Base-by-base conservation (phyloP, 1,140 invertebrate species). In the Drosophila lini region DNA sequence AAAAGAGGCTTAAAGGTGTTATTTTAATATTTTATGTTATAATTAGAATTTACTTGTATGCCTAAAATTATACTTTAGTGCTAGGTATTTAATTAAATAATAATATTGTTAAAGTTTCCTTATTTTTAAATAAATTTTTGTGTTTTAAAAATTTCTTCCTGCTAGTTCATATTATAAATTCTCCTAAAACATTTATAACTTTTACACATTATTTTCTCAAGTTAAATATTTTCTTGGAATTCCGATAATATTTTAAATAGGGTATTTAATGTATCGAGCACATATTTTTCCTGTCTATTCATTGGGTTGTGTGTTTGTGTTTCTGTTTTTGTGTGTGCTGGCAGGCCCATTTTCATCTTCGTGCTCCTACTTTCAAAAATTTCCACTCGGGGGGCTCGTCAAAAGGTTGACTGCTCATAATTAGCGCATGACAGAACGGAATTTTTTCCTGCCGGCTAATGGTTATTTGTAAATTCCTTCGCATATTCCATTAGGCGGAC, bases 391-490 rank as follows among this genome's bases (percentile, higher is more conserved):
- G 42, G 62, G 68, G 68, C 63, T 57, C 42, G 68, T 71, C 64
- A 69, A 71, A 69, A 70, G 50, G 68, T 70, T 50, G 52, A 45
- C 50, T 58, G 68, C 44, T 73, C 67, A 71, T 73, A 73, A 73
- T 73, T 73, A 73, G 69, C 67, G 67, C 69, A 59, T 73, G 69
- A 73, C 69, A 73, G 42, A 41, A 58, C 68, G 68, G 52, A 71
- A 71, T 71, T 36, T 65, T 63, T 58, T 64, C 1, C 31, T 28
- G 65, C 34, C 65, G 61, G 47, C 62, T 67, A 55, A 25, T 52
- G 65, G 65, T 32, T 69, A 67, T 69, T 69, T 69, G 38, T 41
- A 41, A 70, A 71, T 71, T 58, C 68, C 65, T 59, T 16, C 11
- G 44, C 65, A 58, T 53, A 45, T 69, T 45, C 65, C 65, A 69